A percentile compares a stretch with the other conserved stretches of the same genome.
Evolutionary conservation across 1,140 invertebrate genomes (phyloP).

Genomic region (Rhopalosiphum maidis): DNA sequence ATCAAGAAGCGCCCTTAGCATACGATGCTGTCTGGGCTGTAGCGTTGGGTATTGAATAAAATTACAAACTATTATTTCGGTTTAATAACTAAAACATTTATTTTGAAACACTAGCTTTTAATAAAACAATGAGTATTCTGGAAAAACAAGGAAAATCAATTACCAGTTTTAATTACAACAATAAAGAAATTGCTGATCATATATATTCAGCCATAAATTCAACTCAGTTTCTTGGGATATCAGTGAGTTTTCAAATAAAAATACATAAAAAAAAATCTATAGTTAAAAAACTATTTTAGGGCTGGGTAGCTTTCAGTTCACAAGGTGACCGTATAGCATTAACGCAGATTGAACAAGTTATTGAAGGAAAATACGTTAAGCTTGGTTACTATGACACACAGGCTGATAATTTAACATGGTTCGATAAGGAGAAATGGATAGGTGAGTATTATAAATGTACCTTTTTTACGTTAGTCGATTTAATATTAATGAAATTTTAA

Average conservation of each 20-base stretch:
- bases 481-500: not conserved
- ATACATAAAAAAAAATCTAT: not conserved
- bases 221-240: slow-evolving; percentile 96
- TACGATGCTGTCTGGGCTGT: slow-evolving; percentile 99
- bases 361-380: slow-evolving; percentile 91
- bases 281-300: slow-evolving; percentile 67
- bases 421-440: slow-evolving; percentile 86
- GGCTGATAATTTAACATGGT: slow-evolving; percentile 93
- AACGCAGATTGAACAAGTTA: slow-evolving; percentile 97
- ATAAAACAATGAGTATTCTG: slow-evolving; percentile 91
- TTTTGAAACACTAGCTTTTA: slow-evolving; percentile 75
- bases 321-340: slow-evolving; percentile 98
- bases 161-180: slow-evolving; percentile 97
- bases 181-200: slow-evolving; percentile 91
- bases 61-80: not conserved
- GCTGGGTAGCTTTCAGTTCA: slow-evolving; percentile 92
- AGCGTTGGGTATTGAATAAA: slow-evolving; percentile 74
- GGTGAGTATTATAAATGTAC: slow-evolving; percentile 66
- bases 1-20: slow-evolving; percentile 96
- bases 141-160: slow-evolving; percentile 79
- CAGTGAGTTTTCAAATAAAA: slow-evolving; percentile 72
- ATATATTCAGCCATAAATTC: slow-evolving; percentile 97
- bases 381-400: slow-evolving; percentile 97
- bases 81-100: not conserved
- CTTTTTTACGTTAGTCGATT: not conserved